Percentiles rank a stretch among this genome's conserved stretches.
These are phyloP conservation scores for Stylophora pistillata DNA, from an alignment of 64 coral and sea anemone species.

Conservation along the genomic window DNA sequence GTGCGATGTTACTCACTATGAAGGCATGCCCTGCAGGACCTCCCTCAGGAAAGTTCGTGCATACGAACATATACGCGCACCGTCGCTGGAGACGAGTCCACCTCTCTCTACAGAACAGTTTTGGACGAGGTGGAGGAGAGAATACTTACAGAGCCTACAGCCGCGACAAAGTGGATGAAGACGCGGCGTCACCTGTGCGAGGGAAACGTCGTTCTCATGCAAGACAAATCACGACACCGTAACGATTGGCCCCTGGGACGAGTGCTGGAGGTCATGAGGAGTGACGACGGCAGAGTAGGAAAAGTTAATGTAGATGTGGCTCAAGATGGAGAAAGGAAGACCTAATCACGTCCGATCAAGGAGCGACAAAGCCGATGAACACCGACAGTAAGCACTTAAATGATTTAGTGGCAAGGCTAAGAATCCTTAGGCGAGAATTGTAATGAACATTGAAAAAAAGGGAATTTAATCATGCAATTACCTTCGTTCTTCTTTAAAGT, in stretches of 20 bases:
- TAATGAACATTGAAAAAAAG: not conserved
- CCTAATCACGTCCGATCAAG: not conserved
- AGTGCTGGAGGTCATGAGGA: not conserved
- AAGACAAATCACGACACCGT: not conserved
- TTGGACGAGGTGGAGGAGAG: slow-evolving; percentile 6
- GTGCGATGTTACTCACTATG: slow-evolving; percentile 51
- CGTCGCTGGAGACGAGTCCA: slow-evolving; percentile 53
- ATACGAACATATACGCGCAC: slow-evolving; percentile 15
- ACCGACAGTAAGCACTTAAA: not conserved
- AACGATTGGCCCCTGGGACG: slow-evolving; percentile 21
- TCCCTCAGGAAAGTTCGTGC: slow-evolving; percentile 38
- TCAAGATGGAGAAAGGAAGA: not conserved
- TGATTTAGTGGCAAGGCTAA: not conserved
- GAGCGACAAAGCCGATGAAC: not conserved
- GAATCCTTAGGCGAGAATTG: slow-evolving; percentile 11
- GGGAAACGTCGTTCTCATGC: not conserved
- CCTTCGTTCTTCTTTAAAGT: not conserved
- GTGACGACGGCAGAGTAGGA: slow-evolving; percentile 12
- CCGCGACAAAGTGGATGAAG: slow-evolving; percentile 11
- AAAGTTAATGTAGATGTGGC: not conserved
- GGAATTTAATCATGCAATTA: not conserved
- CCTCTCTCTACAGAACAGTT: slow-evolving; percentile 6
- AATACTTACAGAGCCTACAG: slow-evolving; percentile 26
- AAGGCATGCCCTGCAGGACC: slow-evolving; percentile 46
- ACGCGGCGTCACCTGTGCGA: not conserved